Evolutionary conservation across 92 coral and sea anemone species (phyloP).

Genomic region (Palythoa caribaeorum): DNA sequence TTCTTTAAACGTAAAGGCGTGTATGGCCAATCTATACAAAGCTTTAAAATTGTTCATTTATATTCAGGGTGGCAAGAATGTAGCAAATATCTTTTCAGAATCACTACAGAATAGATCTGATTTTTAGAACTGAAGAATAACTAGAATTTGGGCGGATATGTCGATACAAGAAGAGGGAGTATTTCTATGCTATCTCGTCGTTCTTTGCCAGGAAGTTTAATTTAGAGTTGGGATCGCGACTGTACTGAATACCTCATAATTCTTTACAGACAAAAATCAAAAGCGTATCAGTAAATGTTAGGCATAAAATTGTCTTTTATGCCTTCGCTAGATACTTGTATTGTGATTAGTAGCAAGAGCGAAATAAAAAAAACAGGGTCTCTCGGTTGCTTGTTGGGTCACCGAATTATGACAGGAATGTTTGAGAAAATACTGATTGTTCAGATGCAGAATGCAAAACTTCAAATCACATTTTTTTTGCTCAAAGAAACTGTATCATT

Average conservation of each 20-base stretch:
- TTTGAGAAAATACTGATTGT: not conserved
- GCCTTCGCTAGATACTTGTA: not conserved
- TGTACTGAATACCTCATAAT: not conserved
- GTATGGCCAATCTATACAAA: too few relatives aligned
- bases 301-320: not conserved
- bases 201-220: not conserved
- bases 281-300: not conserved
- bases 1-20: too few relatives aligned
- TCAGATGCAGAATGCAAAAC: conserved; percentile 2
- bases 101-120: too few relatives aligned
- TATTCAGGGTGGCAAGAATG: too few relatives aligned
- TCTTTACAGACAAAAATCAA: not conserved
- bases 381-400: conserved; percentile 20
- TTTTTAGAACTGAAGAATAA: too few relatives aligned
- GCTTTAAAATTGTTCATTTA: too few relatives aligned
- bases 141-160: too few relatives aligned
- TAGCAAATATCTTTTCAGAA: too few relatives aligned
- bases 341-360: not conserved
- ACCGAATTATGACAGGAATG: conserved; percentile 35
- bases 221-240: not conserved
- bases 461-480: not conserved
- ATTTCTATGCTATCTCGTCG: not conserved
- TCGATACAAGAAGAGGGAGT: too few relatives aligned
- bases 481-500: not conserved
- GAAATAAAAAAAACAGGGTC: not conserved